phyloP scores from a whole-genome alignment of 2,888 invertebrate genomes.

The Latheticus oryzae region DNA sequence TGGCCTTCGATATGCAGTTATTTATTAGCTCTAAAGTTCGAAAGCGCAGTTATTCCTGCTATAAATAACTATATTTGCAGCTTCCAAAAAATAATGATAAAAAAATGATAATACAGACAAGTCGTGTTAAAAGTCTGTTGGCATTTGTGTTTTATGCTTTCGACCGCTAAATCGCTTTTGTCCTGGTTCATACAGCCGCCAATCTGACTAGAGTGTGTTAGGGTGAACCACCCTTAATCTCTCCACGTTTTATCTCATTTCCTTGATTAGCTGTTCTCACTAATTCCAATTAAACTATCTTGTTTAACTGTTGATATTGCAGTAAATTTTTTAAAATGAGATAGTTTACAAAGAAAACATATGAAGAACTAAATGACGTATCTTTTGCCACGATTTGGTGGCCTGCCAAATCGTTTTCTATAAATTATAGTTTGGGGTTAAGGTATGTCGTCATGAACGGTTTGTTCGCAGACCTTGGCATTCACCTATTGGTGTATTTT shows the following conservation, averaged over 20 bases:
- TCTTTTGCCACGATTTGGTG: background rate
- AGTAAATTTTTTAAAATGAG: background rate
- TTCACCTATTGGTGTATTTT: no score
- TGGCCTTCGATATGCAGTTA: background rate
- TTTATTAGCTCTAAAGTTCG: no score
- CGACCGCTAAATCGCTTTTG: no score
- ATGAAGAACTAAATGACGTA: no score
- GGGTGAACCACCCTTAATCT: constrained; percentile 6
- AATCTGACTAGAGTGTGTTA: background rate
- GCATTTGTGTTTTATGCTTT: no score
- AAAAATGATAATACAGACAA: no score
- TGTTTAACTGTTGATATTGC: background rate
- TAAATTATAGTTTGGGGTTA: background rate
- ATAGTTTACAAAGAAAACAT: no score
- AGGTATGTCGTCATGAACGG: background rate
- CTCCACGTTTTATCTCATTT: constrained; percentile 4
- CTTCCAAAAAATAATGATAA: no score
- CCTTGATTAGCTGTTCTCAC: background rate
- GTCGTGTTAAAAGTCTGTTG: no score
- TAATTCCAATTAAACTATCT: constrained; percentile 1
- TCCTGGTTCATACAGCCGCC: background rate
- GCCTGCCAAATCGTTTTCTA: no score
- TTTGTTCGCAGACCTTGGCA: constrained; percentile 1
- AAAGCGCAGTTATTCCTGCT: no score
- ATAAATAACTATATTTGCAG: no score